Evolutionary conservation across 2,113 vertebrate genomes (phyloP), one percentile per base, ranked within the genome.

Genomic region (Nerophis lumbriciformis): DNA sequence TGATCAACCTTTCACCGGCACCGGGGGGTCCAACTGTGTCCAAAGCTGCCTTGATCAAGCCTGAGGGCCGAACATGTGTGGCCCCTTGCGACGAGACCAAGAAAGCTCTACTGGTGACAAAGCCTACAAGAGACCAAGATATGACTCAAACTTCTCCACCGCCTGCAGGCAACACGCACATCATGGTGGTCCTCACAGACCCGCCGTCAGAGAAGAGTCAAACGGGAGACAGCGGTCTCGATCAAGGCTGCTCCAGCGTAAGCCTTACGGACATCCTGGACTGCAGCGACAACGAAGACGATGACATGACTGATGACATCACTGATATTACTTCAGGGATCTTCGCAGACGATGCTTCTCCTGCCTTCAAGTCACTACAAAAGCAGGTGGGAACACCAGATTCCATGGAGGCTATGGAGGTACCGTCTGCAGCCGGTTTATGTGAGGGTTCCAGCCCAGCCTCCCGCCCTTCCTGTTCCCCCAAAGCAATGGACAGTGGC

Each of bases 401-500:
- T 61, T 94, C 93, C 1, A 83, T 94, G 87, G 93, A 95, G 50
- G 94, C 93, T 0, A 86, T 95, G 75, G 93, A 94, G 58, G 88
- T 93, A 72, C 93, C 91, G 0, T 93, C 93, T 48, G 88, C 90
- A 0, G 84, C 77, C 39, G 92, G 92, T 19, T 90, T 90, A 53
- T 89, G 87, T 42, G 94, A 94, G 53, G 89, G 84, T 7, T 89
- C 91, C 76, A 93, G 91, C 10, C 90, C 87, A 0, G 83, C 81
- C 0, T 91, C 89, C 3, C 52, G 76, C 0, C 81, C 92, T 0
- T 77, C 90, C 0, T 89, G 88, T 63, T 96, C 94, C 45, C 91
- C 93, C 21, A 93, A 90, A 35, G 93, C 95, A 8, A 81, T 92
- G 21, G 97, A 99, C 87, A 98, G 97, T 0, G 97, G 97, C 61